phyloP scores from a whole-genome alignment of 2,797 vertebrate species.

The Brotula barbata region DNA sequence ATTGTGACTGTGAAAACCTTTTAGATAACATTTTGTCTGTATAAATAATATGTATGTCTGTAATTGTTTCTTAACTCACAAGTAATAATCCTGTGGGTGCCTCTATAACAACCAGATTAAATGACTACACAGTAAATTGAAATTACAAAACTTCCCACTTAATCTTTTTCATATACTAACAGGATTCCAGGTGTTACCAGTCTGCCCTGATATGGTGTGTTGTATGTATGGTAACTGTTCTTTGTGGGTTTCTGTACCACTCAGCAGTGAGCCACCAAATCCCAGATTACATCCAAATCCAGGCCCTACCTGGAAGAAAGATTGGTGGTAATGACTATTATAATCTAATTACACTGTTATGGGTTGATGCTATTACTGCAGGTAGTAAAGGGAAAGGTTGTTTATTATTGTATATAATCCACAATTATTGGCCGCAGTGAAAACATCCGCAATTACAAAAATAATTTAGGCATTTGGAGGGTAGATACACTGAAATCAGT shows the following conservation, averaged over 20 bases:
- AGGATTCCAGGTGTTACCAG: conserved; percentile 14
- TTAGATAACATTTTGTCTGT: background rate
- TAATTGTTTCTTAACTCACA: background rate
- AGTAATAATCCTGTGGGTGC: conserved; percentile 19
- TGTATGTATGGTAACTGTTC: conserved; percentile 32
- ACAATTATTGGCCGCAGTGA: background rate
- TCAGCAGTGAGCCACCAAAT: conserved; percentile 76
- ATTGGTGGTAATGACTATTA: conserved; percentile 48
- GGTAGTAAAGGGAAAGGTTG: conserved; percentile 7
- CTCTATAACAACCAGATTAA: conserved; percentile 21
- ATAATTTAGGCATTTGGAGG: background rate
- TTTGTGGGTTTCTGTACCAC: conserved; percentile 68
- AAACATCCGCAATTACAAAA: background rate
- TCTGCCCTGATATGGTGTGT: conserved; percentile 3
- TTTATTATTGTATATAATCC: background rate
- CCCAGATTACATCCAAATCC: conserved; percentile 78
- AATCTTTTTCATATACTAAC: conserved; percentile 18
- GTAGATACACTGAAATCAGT: background rate
- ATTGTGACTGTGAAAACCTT: too few relatives aligned
- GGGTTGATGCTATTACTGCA: conserved; percentile 15
- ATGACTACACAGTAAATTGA: conserved; percentile 14
- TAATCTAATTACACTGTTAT: conserved; percentile 69
- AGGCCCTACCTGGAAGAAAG: conserved; percentile 67
- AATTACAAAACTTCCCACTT: conserved; percentile 44
- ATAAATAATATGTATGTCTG: conserved; percentile 13